Evolutionary conservation across 2,797 vertebrate genomes (phyloP), one percentile per base, ranked within the genome.

Genomic region (Mormyrops attenuatus): DNA sequence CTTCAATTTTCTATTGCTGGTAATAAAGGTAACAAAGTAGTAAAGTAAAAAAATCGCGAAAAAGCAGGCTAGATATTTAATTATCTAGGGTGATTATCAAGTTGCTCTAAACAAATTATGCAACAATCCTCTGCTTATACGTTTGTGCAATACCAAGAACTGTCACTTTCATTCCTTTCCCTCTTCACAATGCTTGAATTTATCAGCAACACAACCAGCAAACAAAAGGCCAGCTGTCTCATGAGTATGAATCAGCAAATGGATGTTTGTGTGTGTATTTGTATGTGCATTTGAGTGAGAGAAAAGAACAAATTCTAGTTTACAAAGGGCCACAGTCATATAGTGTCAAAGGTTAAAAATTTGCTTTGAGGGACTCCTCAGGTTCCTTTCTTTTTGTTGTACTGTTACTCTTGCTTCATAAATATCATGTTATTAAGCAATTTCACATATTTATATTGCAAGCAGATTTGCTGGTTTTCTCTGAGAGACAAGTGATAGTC

Each of bases 211-310:
- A 90, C 89, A 89, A 88, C 88, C 87, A 85, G 60, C 60, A 88
- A 93, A 94, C 92, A 93, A 92, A 90, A 88, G 89, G 89, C 47
- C 89, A 85, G 89, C 89, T 94, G 92, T 93, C 88, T 88, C 85
- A 88, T 90, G 88, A 90, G 89, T 91, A 89, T 93, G 92, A 93
- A 92, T 93, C 92, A 94, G 92, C 92, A 92, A 87, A 90, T 89
- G 89, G 88, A 91, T 91, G 66, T 91, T 90, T 91, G 87, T 85
- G 57, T 77, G 55, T 89, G 44, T 26, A 22, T 52, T 49, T 52
- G 88, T 57, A 89, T 66, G 60, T 66, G 60, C 3, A 22, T 30
- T 4, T 88, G 41, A 49, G 41, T 55, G 82, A 85, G 89, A 90
- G 85, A 90, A 80, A 66, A 50, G 87, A 89, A 90, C 90, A 88